These are phyloP conservation scores for Podarcis raffonei DNA, from an alignment of 2,113 vertebrate genomes.

Conservation along the genomic window DNA sequence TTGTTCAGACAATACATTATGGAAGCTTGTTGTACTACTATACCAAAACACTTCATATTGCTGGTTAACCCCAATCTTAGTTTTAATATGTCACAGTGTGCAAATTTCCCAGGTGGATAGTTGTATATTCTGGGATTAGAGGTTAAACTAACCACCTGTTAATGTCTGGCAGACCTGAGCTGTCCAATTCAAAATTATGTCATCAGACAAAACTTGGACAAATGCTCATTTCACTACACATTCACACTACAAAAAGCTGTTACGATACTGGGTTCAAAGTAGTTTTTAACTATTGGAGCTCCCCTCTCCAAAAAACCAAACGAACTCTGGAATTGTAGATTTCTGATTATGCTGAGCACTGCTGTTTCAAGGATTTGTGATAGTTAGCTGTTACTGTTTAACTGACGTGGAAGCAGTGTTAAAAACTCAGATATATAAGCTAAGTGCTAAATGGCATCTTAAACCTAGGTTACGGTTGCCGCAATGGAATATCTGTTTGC, in stretches of 20 bases:
- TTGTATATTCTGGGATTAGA: background rate
- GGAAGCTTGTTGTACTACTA: background rate
- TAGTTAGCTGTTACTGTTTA: too few species aligned
- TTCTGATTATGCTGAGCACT: background rate
- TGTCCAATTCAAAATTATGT: background rate
- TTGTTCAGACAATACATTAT: background rate
- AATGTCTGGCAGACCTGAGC: background rate
- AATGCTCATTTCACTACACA: background rate
- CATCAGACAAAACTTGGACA: background rate
- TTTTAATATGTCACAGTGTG: background rate
- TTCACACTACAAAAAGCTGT: background rate
- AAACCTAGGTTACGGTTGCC: too few species aligned
- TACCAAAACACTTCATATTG: background rate
- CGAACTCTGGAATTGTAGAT: background rate
- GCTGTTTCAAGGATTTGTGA: background rate
- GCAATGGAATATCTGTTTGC: too few species aligned
- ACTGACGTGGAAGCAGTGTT: too few species aligned
- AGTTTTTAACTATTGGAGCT: background rate
- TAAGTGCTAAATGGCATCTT: too few species aligned
- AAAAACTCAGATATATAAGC: too few species aligned
- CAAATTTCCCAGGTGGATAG: background rate
- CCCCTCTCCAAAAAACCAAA: background rate
- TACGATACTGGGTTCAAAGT: background rate
- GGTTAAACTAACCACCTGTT: background rate
- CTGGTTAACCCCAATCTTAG: background rate